Conservation (phyloP, 2,888 invertebrate genomes). For the Drosophila rubida region DNA sequence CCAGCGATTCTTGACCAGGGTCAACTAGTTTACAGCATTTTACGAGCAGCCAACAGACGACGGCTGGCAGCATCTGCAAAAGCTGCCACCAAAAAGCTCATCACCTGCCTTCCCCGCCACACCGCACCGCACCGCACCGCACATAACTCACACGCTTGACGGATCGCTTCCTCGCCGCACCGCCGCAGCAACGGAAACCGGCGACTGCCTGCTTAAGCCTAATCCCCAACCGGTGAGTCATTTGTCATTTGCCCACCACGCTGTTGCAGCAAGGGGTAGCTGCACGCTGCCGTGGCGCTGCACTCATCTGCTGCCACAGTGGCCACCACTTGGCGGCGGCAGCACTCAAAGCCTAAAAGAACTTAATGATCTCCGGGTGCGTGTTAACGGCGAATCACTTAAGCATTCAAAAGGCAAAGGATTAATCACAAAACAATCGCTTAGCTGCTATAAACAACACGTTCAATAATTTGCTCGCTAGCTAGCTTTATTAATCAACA, state of each 20-base stretch:
- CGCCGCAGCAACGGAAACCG: constrained; percentile 57
- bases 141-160: constrained; percentile 68
- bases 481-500: too few species aligned
- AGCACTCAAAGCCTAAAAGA: not conserved
- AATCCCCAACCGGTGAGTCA: constrained; percentile 58
- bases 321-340: not conserved
- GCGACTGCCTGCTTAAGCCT: constrained; percentile 37
- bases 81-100: constrained; percentile 26
- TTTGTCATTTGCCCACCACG: constrained; percentile 53
- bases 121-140: constrained; percentile 51
- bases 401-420: not conserved
- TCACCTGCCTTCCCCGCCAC: constrained; percentile 40
- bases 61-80: constrained; percentile 29
- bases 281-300: constrained; percentile 25
- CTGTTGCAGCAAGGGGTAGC: too few species aligned
- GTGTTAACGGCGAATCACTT: not conserved
- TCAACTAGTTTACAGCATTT: constrained; percentile 69
- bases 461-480: too few species aligned
- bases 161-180: constrained; percentile 72
- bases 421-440: not conserved
- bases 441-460: not conserved
- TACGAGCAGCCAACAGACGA: constrained; percentile 30
- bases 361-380: not conserved
- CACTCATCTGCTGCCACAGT: constrained; percentile 17
- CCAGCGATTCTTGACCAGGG: constrained; percentile 75